Conservation (phyloP, 2,797 vertebrate species). For the Spheniscus humboldti region DNA sequence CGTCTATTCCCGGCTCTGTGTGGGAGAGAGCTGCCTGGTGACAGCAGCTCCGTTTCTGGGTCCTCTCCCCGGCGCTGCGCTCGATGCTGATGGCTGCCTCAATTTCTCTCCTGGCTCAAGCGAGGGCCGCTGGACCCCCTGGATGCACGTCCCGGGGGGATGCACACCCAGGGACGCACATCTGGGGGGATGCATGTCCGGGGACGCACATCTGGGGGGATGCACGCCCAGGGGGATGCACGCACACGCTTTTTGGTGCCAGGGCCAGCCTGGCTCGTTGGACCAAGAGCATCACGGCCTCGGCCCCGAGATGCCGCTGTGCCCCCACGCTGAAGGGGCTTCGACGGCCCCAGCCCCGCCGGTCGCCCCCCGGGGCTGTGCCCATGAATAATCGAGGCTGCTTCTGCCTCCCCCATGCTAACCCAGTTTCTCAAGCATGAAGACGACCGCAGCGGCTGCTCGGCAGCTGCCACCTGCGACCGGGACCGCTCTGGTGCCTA, state of each 20-base stretch:
- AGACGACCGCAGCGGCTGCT: background rate
- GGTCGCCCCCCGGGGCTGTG: background rate
- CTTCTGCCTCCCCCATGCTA: background rate
- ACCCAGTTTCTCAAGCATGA: slow-evolving; percentile 42
- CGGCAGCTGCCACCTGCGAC: background rate
- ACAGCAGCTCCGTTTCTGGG: background rate
- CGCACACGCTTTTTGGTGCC: background rate
- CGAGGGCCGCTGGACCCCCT: rapidly evolving
- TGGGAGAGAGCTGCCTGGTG: slow-evolving; percentile 39
- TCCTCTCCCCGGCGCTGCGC: background rate
- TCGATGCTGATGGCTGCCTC: background rate
- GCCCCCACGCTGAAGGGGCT: background rate
- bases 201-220: background rate
- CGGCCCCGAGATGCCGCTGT: rapidly evolving
- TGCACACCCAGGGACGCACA: background rate
- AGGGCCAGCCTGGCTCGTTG: rapidly evolving
- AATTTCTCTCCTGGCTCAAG: background rate
- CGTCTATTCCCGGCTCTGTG: slow-evolving; percentile 36
- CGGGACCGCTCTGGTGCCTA: background rate
- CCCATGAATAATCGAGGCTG: background rate
- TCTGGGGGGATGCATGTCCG: rapidly evolving
- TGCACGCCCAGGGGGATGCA: background rate
- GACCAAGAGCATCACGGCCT: background rate
- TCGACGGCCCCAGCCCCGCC: background rate
- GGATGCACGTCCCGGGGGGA: background rate